A percentile compares a stretch with the other conserved stretches of the same genome.
Conservation (phyloP, 2,797 vertebrate genomes). For the Argya squamiceps region DNA sequence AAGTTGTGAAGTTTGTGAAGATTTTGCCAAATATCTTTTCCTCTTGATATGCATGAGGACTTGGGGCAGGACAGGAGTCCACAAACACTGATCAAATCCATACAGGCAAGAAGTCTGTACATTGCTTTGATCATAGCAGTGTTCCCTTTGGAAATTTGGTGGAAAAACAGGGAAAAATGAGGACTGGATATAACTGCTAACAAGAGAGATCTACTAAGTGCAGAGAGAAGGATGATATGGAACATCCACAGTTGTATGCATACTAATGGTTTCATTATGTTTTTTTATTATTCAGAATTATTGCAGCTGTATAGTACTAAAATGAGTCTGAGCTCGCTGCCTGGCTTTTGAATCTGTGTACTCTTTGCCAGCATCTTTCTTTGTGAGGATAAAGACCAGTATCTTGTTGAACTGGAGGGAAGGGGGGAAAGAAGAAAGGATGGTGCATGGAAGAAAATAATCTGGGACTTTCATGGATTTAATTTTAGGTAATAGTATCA, state of each 20-base stretch:
- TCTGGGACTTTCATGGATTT: not conserved
- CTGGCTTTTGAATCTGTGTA: not conserved
- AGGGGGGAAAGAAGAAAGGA: not conserved
- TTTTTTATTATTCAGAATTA: not conserved
- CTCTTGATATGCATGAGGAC: accelerated
- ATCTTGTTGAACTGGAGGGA: not conserved
- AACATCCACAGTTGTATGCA: not conserved
- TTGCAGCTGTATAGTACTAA: not conserved
- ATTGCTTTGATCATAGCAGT: accelerated
- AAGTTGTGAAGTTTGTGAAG: not conserved
- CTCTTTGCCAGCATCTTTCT: not conserved
- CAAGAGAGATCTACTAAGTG: not conserved
- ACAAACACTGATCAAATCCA: not conserved
- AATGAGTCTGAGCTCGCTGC: accelerated
- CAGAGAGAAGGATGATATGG: not conserved
- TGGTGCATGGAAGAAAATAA: not conserved
- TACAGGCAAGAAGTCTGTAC: not conserved
- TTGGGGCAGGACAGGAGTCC: not conserved
- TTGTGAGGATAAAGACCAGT: not conserved
- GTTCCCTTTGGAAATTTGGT: not conserved
- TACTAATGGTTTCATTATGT: not conserved
- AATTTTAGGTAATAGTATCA: not conserved
- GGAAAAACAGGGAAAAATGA: not conserved
- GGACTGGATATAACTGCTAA: not conserved
- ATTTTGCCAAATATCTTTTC: not conserved